Percentiles rank a stretch among this genome's conserved stretches.
Conservation (phyloP, 2,888 invertebrate species). For the Hemaris fuciformis region DNA sequence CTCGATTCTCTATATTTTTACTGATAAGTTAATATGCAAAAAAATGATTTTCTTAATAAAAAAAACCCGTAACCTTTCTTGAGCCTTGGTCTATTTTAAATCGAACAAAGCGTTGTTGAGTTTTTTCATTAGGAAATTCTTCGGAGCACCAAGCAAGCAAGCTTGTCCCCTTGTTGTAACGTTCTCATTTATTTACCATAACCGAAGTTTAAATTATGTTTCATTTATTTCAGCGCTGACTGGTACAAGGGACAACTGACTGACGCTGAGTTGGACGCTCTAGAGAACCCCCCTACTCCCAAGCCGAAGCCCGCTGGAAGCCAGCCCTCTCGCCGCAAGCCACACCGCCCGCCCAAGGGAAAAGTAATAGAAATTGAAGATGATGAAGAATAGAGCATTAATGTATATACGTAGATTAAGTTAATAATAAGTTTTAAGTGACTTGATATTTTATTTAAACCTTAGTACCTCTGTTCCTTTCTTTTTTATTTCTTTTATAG, state of each 20-base stretch:
- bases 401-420: slow-evolving; percentile 45
- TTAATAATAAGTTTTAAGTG: slow-evolving; percentile 37
- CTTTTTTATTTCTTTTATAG: too few species aligned
- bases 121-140: too few species aligned
- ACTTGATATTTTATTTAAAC: slow-evolving; percentile 18
- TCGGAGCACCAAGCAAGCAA: too few species aligned
- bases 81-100: too few species aligned
- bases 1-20: too few species aligned
- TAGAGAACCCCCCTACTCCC: slow-evolving; percentile 89
- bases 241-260: slow-evolving; percentile 94
- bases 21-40: too few species aligned
- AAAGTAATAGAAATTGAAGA: slow-evolving; percentile 42
- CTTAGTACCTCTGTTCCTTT: neutral
- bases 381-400: slow-evolving; percentile 50
- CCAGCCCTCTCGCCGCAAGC: slow-evolving; percentile 68
- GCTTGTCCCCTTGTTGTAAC: too few species aligned
- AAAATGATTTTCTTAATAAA: too few species aligned
- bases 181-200: too few species aligned
- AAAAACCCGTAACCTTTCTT: too few species aligned
- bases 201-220: neutral
- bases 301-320: slow-evolving; percentile 81
- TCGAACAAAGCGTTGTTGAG: too few species aligned
- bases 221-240: slow-evolving; percentile 85
- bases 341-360: slow-evolving; percentile 64
- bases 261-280: slow-evolving; percentile 88